Percentiles rank a stretch among this genome's conserved stretches.
Evolutionary conservation across 2,797 vertebrate species (phyloP).

Genomic region (Masticophis lateralis): DNA sequence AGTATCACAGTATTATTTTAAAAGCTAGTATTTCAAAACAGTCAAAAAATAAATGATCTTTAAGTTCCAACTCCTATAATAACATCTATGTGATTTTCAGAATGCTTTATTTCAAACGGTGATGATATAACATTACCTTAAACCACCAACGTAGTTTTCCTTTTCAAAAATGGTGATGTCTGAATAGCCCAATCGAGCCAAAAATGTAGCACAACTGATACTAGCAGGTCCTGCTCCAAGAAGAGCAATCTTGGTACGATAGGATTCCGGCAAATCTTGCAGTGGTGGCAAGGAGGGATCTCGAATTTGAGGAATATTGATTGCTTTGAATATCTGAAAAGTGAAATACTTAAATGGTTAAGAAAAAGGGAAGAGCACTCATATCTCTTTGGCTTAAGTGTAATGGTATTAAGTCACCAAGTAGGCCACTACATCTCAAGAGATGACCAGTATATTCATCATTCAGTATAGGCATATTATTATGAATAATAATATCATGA

Average conservation of each 20-base stretch:
- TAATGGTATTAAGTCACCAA: not conserved
- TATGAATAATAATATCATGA: not conserved
- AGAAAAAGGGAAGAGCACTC: not conserved
- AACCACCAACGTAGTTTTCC: constrained; percentile 84
- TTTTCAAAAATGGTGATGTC: constrained; percentile 92
- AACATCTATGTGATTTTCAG: not conserved
- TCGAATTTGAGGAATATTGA: constrained; percentile 89
- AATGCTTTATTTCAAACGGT: constrained; percentile 17
- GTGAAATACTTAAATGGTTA: constrained; percentile 48
- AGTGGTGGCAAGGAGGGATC: constrained; percentile 78
- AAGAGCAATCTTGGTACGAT: constrained; percentile 83
- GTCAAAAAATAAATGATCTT: no score
- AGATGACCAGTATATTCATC: not conserved
- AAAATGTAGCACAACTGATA: constrained; percentile 89
- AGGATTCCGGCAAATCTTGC: constrained; percentile 81
- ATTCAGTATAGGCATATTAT: not conserved
- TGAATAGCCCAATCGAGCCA: constrained; percentile 89
- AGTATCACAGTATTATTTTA: not conserved
- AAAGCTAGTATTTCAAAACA: not conserved
- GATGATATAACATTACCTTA: constrained; percentile 77
- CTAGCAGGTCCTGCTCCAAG: constrained; percentile 91
- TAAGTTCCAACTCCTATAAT: not conserved
- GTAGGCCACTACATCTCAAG: not conserved
- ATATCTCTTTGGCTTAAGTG: not conserved
- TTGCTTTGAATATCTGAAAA: constrained; percentile 88